Percentiles rank a stretch among this genome's conserved stretches.
phyloP scores from a whole-genome alignment of 2,113 vertebrate genomes.

The Microcebus jonahi region DNA sequence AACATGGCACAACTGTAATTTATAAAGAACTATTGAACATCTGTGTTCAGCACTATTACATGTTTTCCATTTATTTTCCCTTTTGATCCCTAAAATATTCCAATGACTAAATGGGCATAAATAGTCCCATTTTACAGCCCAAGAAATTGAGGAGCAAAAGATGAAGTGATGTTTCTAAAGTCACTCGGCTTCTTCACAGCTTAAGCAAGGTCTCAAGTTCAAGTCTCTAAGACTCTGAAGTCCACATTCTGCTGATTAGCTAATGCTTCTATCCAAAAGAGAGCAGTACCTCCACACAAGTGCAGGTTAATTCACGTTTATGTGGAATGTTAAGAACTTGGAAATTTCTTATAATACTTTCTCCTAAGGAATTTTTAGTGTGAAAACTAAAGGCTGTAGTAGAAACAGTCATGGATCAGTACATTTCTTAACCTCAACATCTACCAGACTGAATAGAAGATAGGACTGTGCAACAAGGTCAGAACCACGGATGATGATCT shows the following conservation, averaged over 20 bases:
- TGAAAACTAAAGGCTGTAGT: not conserved
- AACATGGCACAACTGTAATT: not conserved
- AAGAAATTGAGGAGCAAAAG: not conserved
- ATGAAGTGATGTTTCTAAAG: not conserved
- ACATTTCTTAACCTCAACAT: not conserved
- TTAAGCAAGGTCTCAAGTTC: not conserved
- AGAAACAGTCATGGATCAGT: not conserved
- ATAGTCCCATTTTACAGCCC: not conserved
- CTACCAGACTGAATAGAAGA: not conserved
- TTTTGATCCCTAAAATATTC: not conserved
- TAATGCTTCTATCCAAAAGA: not conserved
- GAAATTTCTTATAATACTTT: not conserved
- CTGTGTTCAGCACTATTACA: not conserved
- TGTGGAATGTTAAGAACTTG: not conserved
- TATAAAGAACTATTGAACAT: not conserved
- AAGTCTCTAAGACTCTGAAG: not conserved
- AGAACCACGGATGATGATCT: not conserved
- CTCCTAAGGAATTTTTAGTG: not conserved
- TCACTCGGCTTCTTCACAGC: not conserved
- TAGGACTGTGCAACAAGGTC: not conserved
- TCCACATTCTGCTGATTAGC: not conserved
- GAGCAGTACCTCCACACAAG: rapidly evolving
- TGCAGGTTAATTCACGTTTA: not conserved
- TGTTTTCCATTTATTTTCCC: not conserved
- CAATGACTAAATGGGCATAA: not conserved